Evolutionary conservation across 2,888 invertebrate species (phyloP).

Genomic region (Drosophila niveifrons): DNA sequence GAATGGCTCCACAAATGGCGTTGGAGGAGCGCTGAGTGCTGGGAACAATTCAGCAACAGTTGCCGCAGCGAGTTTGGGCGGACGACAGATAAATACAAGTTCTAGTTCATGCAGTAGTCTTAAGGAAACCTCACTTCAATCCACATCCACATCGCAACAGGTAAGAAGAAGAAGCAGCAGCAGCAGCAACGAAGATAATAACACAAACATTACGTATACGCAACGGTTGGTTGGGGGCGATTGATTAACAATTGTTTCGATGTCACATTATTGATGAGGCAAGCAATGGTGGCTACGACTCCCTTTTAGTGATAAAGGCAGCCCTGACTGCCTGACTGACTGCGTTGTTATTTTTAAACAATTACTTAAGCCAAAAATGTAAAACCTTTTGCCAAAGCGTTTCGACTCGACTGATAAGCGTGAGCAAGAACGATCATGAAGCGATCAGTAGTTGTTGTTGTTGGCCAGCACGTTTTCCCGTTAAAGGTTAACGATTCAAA

Average conservation of each 20-base stretch:
- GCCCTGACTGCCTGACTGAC: constrained; percentile 4
- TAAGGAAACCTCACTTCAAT: constrained; percentile 85
- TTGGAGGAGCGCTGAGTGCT: constrained; percentile 41
- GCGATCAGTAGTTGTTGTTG: background rate
- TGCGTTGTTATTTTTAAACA: constrained; percentile 49
- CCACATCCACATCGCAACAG: constrained; percentile 85
- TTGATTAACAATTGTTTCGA: constrained; percentile 22
- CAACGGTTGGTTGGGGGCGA: constrained; percentile 22
- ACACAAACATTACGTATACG: constrained; percentile 22
- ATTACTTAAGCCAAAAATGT: constrained; percentile 47
- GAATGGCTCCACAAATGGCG: constrained; percentile 44
- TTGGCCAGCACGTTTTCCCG: constrained; percentile 25
- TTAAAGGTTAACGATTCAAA: constrained; percentile 29
- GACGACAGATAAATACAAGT: constrained; percentile 83
- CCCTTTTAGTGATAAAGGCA: constrained; percentile 3
- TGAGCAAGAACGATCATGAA: background rate
- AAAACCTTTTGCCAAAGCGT: constrained; percentile 4
- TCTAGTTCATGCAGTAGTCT: constrained; percentile 85
- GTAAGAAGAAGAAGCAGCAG: constrained; percentile 54
- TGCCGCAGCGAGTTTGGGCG: constrained; percentile 44
- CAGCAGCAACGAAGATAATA: background rate
- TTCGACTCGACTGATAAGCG: constrained; percentile 37
- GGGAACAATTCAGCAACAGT: constrained; percentile 48
- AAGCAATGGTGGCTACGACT: background rate
- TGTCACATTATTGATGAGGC: constrained; percentile 28